Percentiles rank a stretch among this genome's conserved stretches.
Evolutionary conservation across 2,888 invertebrate genomes (phyloP).

Genomic region (Torymus aiolomorphi): DNA sequence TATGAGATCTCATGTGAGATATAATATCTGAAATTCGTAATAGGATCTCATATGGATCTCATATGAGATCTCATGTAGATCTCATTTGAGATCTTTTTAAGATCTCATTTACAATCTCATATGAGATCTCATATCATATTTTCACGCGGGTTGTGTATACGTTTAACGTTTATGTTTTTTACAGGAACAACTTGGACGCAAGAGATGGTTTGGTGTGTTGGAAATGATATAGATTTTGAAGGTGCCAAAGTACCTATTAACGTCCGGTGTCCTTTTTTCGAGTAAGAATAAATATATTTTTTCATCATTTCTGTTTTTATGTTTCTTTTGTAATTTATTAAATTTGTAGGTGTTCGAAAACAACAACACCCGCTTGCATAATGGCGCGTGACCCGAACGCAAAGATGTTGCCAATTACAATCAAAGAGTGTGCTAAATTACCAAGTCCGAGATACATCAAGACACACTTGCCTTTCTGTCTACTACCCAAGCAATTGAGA

Average conservation of each 20-base stretch:
- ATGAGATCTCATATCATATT: too few relatives aligned
- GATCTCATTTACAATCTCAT: too few relatives aligned
- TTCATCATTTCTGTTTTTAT: background rate
- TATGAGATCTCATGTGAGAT: too few relatives aligned
- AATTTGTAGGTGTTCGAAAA: slow-evolving; percentile 21
- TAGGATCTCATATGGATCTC: too few relatives aligned
- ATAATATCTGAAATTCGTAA: too few relatives aligned
- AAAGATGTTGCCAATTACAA: slow-evolving; percentile 61
- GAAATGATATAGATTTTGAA: slow-evolving; percentile 33
- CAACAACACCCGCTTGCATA: background rate
- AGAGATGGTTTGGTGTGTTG: slow-evolving; percentile 49
- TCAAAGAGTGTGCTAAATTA: slow-evolving; percentile 71
- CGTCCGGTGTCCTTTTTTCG: slow-evolving; percentile 28
- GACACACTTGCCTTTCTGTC: slow-evolving; percentile 80
- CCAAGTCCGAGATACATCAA: slow-evolving; percentile 80
- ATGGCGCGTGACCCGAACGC: background rate
- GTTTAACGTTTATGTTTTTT: too few relatives aligned
- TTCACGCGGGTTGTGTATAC: too few relatives aligned
- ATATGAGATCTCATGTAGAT: too few relatives aligned
- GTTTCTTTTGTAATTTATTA: background rate
- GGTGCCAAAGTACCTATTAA: slow-evolving; percentile 8
- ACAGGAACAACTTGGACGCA: slow-evolving; percentile 50
- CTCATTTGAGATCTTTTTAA: too few relatives aligned
- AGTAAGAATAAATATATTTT: slow-evolving; percentile 23
- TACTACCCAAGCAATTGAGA: slow-evolving; percentile 78